A percentile compares a stretch with the other conserved stretches of the same genome.
Evolutionary conservation across 2,888 invertebrate genomes (phyloP).

Genomic region (Dicycla oo): DNA sequence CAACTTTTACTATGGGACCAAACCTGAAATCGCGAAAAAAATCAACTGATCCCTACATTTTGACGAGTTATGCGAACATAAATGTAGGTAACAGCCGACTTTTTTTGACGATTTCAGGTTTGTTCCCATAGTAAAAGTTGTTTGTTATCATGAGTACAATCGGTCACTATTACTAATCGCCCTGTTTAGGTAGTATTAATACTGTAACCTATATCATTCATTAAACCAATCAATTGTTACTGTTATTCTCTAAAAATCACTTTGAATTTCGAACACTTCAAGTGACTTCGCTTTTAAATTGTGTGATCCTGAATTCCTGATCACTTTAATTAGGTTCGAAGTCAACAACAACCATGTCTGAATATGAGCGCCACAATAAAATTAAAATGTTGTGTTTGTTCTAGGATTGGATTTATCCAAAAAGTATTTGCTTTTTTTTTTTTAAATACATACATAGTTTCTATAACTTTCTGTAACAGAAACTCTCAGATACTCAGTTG

Average conservation of each 20-base stretch:
- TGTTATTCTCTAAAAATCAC: neutral
- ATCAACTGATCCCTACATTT: too few species aligned
- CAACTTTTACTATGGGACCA: too few species aligned
- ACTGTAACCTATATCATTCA: constrained; percentile 1
- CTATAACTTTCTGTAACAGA: too few species aligned
- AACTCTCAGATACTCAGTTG: constrained; percentile 16
- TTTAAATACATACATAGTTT: too few species aligned
- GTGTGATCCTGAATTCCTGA: neutral
- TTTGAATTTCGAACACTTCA: constrained; percentile 7
- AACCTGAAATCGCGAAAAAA: too few species aligned
- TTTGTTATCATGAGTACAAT: too few species aligned
- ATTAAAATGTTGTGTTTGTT: neutral
- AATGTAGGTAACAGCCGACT: too few species aligned
- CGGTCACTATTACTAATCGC: too few species aligned
- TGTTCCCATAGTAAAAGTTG: too few species aligned
- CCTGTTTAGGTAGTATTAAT: too few species aligned
- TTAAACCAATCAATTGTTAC: neutral
- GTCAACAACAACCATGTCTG: neutral
- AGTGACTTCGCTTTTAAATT: constrained; percentile 19
- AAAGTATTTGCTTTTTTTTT: neutral
- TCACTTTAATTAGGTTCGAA: neutral
- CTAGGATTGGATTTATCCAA: neutral
- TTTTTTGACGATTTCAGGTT: too few species aligned
- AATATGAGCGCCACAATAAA: neutral
- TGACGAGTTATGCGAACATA: too few species aligned